These are phyloP conservation scores for Ascidia mentula DNA, from an alignment of 23 tunicate species.

Conservation along the genomic window DNA sequence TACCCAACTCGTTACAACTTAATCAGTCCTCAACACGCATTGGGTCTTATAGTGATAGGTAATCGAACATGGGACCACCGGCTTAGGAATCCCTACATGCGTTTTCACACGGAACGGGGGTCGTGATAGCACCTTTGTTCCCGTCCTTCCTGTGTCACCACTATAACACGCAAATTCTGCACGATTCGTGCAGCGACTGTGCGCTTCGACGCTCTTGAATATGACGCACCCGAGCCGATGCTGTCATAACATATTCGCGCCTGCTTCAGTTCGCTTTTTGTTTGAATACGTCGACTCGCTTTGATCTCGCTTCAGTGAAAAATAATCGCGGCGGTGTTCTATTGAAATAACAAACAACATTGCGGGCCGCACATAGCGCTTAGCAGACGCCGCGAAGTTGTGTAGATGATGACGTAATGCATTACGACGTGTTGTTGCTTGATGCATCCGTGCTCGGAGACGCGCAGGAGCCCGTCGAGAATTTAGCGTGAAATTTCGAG, in stretches of 20 bases:
- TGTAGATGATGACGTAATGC: background rate
- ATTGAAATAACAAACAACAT: background rate
- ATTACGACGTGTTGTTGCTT: background rate
- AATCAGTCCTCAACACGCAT: background rate
- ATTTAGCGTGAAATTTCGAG: background rate
- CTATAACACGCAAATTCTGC: too few species aligned
- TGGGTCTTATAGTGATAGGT: background rate
- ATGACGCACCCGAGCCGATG: background rate
- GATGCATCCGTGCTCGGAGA: background rate
- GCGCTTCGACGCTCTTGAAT: background rate
- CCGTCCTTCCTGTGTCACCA: background rate
- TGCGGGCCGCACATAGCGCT: background rate
- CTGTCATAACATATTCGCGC: background rate
- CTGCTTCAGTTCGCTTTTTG: background rate
- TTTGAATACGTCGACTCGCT: background rate
- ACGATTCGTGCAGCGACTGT: background rate
- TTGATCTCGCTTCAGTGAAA: background rate
- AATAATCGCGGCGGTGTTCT: background rate
- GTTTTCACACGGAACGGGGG: background rate
- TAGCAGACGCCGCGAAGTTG: background rate
- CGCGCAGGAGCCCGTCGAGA: slow-evolving; percentile 1
- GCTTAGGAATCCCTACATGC: too few species aligned
- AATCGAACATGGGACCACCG: background rate
- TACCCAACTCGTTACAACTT: background rate
- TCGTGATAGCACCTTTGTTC: background rate